phyloP scores from a whole-genome alignment of 2,888 invertebrate genomes.

The Stenodera caucasica region DNA sequence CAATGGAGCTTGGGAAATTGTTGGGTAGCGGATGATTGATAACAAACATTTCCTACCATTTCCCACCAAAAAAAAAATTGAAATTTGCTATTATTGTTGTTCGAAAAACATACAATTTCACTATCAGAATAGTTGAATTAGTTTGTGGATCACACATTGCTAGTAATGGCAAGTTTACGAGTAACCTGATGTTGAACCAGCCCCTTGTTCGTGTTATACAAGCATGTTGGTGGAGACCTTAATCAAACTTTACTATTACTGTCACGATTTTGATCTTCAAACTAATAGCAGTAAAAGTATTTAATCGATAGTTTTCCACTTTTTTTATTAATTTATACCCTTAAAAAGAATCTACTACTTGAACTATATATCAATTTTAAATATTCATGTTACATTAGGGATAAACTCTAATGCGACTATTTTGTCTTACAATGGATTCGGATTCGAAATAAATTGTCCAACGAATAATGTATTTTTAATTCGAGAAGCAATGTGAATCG shows the following conservation, averaged over 20 bases:
- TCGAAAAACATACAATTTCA: not conserved
- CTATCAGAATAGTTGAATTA: not conserved
- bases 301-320: slow-evolving; percentile 3
- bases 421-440: too few species aligned
- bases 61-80: not conserved
- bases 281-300: not conserved
- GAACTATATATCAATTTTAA: not conserved
- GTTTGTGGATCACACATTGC: not conserved
- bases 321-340: not conserved
- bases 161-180: not conserved
- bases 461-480: too few species aligned
- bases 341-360: not conserved
- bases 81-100: not conserved
- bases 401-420: too few species aligned
- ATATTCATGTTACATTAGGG: too few species aligned
- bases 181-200: not conserved
- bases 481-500: too few species aligned
- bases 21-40: not conserved
- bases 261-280: slow-evolving; percentile 6
- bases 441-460: too few species aligned
- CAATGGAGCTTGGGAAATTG: not conserved
- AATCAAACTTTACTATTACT: slow-evolving; percentile 7
- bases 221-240: not conserved
- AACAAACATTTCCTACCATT: not conserved
- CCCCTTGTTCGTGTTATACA: not conserved